phyloP scores from a whole-genome alignment of 2,888 invertebrate genomes.

The Ormyrus nitidulus region DNA sequence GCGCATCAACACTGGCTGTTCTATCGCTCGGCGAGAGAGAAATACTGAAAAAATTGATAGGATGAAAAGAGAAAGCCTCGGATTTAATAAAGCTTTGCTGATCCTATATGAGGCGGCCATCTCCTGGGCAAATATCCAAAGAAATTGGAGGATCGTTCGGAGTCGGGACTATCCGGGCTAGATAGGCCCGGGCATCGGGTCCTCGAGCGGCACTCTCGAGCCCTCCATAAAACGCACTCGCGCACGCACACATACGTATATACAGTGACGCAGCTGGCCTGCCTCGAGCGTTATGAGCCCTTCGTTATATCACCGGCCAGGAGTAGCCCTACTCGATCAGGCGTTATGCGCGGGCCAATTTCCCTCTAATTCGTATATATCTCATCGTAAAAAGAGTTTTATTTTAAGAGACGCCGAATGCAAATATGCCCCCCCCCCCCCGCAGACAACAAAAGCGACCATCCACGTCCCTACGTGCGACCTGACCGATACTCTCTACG shows the following conservation, averaged over 20 bases:
- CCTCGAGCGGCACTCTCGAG: conserved; percentile 4
- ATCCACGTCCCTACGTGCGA: conserved; percentile 9
- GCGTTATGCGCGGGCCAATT: not conserved
- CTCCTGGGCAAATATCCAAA: no score
- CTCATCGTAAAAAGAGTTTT: not conserved
- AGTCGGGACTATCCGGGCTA: not conserved
- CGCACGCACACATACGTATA: not conserved
- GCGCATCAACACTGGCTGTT: no score
- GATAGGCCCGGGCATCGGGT: not conserved
- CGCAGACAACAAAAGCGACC: conserved; percentile 29
- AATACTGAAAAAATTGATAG: not conserved
- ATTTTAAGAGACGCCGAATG: not conserved
- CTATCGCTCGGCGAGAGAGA: not conserved
- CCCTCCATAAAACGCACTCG: conserved; percentile 53
- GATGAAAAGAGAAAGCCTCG: no score
- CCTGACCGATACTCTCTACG: conserved; percentile 46
- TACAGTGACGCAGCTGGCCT: conserved; percentile 7
- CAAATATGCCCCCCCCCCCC: not conserved
- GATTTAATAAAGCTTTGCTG: no score
- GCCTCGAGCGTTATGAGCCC: conserved; percentile 41
- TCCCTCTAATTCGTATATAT: conserved; percentile 16
- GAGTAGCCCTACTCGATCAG: not conserved
- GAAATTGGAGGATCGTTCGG: no score
- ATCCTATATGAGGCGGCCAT: no score
- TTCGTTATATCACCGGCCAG: conserved; percentile 44